Base-by-base conservation (phyloP, 2,113 vertebrate genomes). In the Lycaon pictus region DNA sequence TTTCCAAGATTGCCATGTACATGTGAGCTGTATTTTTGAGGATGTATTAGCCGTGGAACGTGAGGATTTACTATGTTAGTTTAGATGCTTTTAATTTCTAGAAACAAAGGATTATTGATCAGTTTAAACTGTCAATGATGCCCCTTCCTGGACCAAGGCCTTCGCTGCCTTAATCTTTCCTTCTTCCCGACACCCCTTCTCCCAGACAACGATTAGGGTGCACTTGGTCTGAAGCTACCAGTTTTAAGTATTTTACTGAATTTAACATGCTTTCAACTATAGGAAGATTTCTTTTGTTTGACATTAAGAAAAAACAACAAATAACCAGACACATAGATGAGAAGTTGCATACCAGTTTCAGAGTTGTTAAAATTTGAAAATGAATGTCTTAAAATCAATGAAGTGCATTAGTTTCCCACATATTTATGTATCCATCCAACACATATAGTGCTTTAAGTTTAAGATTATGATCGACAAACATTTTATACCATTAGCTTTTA, bases 221-320 rank as follows among this genome's bases (percentile, higher is more conserved):
- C 86, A 80, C 87, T 60, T 48, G 65, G 4, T 77, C 1, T 25
- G 16, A 92, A 22, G 88, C 37, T 2, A 8, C 62, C 62, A 90
- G 32, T 82, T 86, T 89, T 82, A 81, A 93, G 17, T 12, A 80
- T 69, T 93, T 88, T 25, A 92, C 51, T 82, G 85, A 82, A 80
- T 79, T 77, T 58, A 84, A 48, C 62, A 11, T 90, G 20, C 23
- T 92, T 0, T 32, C n/a, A 76, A 35, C n/a, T 23, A 32, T n/a
- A 71, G 51, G 7, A 81, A 83, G 76, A 56, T 27, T 72, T 23
- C 63, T 56, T 80, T 81, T 77, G 22, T 62, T 0, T 63, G 63
- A 63, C 43, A 82, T 20, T 71, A 95, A 91, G 23, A 20, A 58
- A 58, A 22, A 74, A 71, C 11, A 93, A 29, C 5, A 85, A 32